These are phyloP conservation scores for Labeo catla DNA, from an alignment of 2,113 vertebrate species.

Conservation along the genomic window DNA sequence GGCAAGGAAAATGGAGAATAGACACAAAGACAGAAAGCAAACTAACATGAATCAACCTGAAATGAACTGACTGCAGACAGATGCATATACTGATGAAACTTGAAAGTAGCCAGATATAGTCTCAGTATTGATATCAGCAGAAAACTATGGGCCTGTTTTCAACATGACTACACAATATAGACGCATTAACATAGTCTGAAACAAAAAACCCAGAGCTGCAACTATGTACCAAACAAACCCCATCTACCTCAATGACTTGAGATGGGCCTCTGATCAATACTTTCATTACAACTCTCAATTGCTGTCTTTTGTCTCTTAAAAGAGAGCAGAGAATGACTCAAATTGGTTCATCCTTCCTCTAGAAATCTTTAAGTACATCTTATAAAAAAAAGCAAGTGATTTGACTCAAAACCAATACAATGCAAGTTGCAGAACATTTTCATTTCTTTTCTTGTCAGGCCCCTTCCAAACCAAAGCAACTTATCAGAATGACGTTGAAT, in stretches of 20 bases:
- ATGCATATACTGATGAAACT: neutral
- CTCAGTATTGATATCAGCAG: neutral
- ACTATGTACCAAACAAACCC: neutral
- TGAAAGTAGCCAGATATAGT: neutral
- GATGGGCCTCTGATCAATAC: slow-evolving; percentile 9
- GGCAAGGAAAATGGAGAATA: neutral
- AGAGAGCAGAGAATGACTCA: slow-evolving; percentile 9
- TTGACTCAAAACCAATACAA: slow-evolving; percentile 24
- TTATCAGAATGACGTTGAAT: neutral
- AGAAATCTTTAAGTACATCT: slow-evolving; percentile 27
- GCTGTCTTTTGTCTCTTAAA: slow-evolving; percentile 33
- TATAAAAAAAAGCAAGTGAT: slow-evolving; percentile 21
- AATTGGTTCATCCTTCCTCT: slow-evolving; percentile 11
- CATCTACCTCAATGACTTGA: neutral
- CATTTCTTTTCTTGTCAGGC: neutral
- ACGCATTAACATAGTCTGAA: neutral
- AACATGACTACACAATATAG: neutral
- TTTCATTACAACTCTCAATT: slow-evolving; percentile 38
- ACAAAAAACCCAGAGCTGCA: neutral
- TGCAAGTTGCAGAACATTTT: neutral
- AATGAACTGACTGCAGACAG: neutral
- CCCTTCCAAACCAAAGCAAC: neutral
- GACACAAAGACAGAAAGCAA: neutral
- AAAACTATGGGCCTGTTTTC: neutral
- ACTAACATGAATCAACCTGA: neutral